phyloP scores from a whole-genome alignment of 2,113 vertebrate genomes.

The Chelonoidis abingdonii region DNA sequence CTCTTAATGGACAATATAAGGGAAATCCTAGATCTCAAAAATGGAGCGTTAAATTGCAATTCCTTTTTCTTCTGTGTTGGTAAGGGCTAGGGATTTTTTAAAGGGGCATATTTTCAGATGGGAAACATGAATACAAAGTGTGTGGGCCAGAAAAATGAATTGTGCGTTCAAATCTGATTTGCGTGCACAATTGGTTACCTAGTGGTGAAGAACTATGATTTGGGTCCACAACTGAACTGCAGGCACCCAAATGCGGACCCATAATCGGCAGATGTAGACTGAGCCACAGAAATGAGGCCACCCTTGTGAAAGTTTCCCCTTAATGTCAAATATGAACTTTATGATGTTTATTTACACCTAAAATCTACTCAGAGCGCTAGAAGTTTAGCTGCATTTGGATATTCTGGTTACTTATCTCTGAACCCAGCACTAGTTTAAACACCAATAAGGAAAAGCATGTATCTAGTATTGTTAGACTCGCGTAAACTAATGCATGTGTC shows the following conservation, averaged over 20 bases:
- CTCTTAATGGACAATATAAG: background rate
- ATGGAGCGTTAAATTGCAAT: background rate
- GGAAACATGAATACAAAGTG: background rate
- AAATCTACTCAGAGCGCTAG: background rate
- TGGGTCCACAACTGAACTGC: background rate
- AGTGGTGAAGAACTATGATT: background rate
- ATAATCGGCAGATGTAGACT: background rate
- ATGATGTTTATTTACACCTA: background rate
- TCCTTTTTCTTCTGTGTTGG: background rate
- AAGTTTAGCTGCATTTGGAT: background rate
- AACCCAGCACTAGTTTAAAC: conserved; percentile 12
- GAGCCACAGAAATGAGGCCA: background rate
- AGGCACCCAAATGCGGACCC: background rate
- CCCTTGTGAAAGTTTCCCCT: background rate
- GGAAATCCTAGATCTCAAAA: background rate
- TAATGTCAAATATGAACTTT: background rate
- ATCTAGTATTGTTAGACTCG: accelerated
- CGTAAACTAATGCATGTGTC: background rate
- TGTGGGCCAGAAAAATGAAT: conserved; percentile 1
- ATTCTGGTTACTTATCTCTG: background rate
- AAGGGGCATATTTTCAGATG: background rate
- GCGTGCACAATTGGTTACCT: background rate
- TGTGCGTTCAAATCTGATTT: background rate
- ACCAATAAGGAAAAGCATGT: background rate
- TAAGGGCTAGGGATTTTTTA: background rate